Conservation (phyloP, 2,113 vertebrate species). For the Hippocampus guttulatus region DNA sequence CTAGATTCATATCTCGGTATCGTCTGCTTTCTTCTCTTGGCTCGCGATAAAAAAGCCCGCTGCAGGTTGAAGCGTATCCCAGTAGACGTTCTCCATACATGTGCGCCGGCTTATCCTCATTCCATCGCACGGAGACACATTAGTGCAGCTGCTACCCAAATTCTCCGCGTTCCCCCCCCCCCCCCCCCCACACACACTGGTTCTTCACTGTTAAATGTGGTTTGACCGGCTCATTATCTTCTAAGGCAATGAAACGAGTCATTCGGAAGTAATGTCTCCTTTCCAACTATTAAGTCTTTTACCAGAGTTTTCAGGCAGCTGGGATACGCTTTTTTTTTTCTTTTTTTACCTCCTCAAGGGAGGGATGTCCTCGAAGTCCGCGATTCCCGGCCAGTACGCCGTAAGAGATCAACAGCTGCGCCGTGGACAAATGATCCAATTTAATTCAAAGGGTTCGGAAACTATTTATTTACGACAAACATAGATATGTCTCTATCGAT, state of each 20-base stretch:
- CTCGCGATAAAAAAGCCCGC: not conserved
- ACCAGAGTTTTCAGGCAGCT: constrained; percentile 1
- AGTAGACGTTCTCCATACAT: constrained; percentile 8
- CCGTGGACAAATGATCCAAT: not conserved
- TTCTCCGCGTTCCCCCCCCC: constrained; percentile 7
- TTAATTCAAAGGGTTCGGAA: not conserved
- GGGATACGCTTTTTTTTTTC: not conserved
- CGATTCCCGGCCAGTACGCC: not conserved
- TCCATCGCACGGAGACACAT: constrained; percentile 15
- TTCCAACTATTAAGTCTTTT: not conserved
- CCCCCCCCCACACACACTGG: not conserved
- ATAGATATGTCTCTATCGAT: not conserved
- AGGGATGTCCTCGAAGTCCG: not conserved
- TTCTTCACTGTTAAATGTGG: not conserved
- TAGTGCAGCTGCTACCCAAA: constrained; percentile 9
- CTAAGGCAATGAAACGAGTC: not conserved
- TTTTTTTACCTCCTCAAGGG: not conserved
- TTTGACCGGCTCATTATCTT: not conserved
- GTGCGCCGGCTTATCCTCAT: constrained; percentile 25
- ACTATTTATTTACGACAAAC: not conserved
- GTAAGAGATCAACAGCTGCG: too few species aligned
- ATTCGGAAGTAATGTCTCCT: not conserved
- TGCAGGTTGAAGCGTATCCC: constrained; percentile 24
- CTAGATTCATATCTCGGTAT: constrained; percentile 26
- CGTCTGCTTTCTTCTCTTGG: constrained; percentile 20